Evolutionary conservation across 2,113 vertebrate genomes (phyloP), one percentile per base, ranked within the genome.

Genomic region (Amblyopsis rosae): DNA sequence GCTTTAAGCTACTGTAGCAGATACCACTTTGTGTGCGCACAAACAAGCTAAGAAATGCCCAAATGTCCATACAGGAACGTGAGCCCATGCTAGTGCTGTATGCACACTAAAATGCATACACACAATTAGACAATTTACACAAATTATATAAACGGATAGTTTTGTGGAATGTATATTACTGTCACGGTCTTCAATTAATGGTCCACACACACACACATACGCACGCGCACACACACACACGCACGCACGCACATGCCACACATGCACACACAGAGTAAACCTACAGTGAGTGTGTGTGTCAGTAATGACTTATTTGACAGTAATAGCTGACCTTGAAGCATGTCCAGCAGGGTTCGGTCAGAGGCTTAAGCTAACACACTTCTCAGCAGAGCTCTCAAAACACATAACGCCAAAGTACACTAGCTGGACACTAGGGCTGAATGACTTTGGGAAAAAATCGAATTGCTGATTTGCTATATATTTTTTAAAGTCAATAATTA

Each of bases 231-330:
- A 61, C 41, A 51, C 3, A 12, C 50, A 46, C 59, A 56, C 49
- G 6, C 64, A 69, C 55, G 2, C 3, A 47, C 16, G 9, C 50
- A 49, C 59, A 56, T 45, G 7, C 64, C 66, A 69, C 55, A 0
- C 10, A 80, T 49, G 51, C 69, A 51, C 55, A 54, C 9, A 1
- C 32, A 32, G 67, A 9, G 10, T 80, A 80, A 84, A 80, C 77
- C 70, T 65, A 33, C 76, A 59, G 51, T 72, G 66, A 73, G 65
- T 76, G 72, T 74, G 72, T 74, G 68, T 1, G 47, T 74, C 74
- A 81, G 74, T 81, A 85, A 81, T 79, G 83, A 79, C 72, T 82
- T 76, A 49, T 80, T 80, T 71, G 81, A 85, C 80, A 84, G 81
- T 78, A 81, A 82, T 67, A 82, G 76, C 80, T 65, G 78, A 66